Base-by-base conservation (phyloP, 1,140 invertebrate genomes). In the Forficula auricularia region DNA sequence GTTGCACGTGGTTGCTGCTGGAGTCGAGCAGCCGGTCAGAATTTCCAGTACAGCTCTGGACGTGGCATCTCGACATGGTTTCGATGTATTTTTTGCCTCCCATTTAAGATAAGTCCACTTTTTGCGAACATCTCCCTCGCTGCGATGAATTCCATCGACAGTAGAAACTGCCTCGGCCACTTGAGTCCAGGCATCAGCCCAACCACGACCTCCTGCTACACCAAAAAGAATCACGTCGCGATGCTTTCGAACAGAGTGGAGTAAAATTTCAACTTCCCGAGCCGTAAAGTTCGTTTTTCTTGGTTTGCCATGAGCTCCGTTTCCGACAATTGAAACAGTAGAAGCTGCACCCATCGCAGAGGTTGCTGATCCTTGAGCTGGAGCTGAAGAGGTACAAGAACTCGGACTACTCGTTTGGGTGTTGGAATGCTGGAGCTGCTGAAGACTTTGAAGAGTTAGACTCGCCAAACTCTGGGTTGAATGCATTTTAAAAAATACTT, bases 31-130 rank as follows among this genome's bases (percentile, higher is more conserved):
- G 12, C 19, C n/a, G n/a, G 42, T 44, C 7, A 53, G 41, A 18
- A 55, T 50, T 47, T 55, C 44, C 34, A 54, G 42, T 4, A 55
- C 48, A 0, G 48, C 48, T 12, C 50, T 42, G 15, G 45, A 48
- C 3, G 51, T 52, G 1, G 52, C 48, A 37, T 51, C 50, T 14
- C 51, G 20, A 0, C 49, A 47, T n/a, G 52, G 51, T 31, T 54
- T 51, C 44, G 46, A 48, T 15, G 52, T 54, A 44, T 53, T 52
- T 40, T 53, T 54, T 12, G 51, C 53, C 38, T 52, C 50, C 52
- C 53, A 53, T 32, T 54, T 54, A 20, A 54, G 47, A 38, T 54
- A 54, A 13, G 52, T 52, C 52, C 52, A 54, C 32, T 54, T 54
- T 43, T 54, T 54, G 9, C 52, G 40, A 9, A 52, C 51, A 40